Evolutionary conservation across 2,797 vertebrate genomes (phyloP).

Genomic region (Sandelia bainsii): DNA sequence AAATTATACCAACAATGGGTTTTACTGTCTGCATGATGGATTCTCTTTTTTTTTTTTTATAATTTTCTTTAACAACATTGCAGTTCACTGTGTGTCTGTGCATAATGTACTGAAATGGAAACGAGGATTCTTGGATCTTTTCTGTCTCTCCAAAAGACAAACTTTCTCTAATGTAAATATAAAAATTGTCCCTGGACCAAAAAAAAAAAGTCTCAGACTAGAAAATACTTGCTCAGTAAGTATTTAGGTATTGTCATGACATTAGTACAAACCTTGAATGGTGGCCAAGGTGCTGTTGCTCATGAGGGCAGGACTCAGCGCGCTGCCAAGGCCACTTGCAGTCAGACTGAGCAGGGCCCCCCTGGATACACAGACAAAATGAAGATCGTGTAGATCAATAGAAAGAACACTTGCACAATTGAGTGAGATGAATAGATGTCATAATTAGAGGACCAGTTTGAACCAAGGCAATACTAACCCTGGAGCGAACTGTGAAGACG

Average conservation of each 20-base stretch:
- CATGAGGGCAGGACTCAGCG: conserved; percentile 95
- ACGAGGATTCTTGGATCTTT: too few relatives aligned
- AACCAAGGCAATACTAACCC: conserved; percentile 85
- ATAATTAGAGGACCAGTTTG: not conserved
- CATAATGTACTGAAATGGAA: too few relatives aligned
- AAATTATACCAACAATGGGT: conserved; percentile 24
- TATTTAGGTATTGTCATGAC: conserved; percentile 2
- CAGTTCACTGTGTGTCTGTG: too few relatives aligned
- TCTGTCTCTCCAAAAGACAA: too few relatives aligned
- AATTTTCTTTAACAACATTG: too few relatives aligned
- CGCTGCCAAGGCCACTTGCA: conserved; percentile 91
- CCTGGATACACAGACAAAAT: conserved; percentile 78
- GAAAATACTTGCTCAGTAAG: not conserved
- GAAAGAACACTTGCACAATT: not conserved
- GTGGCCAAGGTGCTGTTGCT: conserved; percentile 99
- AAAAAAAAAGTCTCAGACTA: too few relatives aligned
- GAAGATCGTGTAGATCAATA: conserved; percentile 9
- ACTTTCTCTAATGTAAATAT: too few relatives aligned
- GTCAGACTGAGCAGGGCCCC: conserved; percentile 96
- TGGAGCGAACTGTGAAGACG: conserved; percentile 94
- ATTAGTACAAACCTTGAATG: conserved; percentile 92
- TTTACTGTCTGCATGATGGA: conserved; percentile 9
- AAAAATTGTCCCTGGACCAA: too few relatives aligned
- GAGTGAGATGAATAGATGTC: not conserved
- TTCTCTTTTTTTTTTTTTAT: not conserved